A percentile compares a stretch with the other conserved stretches of the same genome.
Evolutionary conservation across 2,888 invertebrate species (phyloP).

Genomic region (Limenitis camilla): DNA sequence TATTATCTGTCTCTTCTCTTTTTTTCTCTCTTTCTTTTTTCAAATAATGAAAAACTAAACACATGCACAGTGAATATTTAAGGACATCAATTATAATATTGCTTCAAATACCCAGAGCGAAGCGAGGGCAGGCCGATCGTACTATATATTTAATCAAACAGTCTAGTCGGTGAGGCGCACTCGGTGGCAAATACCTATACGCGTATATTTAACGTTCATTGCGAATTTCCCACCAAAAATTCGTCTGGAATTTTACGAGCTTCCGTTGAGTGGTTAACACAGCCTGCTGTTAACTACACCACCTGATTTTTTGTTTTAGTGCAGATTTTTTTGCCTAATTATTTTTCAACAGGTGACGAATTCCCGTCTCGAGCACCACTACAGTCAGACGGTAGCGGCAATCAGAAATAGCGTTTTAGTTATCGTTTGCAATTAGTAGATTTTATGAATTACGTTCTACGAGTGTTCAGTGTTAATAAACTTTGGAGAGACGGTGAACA

Average conservation of each 20-base stretch:
- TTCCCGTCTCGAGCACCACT: constrained; percentile 67
- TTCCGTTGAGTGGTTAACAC: constrained; percentile 55
- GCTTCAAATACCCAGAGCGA: too few species aligned
- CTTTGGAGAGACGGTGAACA: constrained; percentile 13
- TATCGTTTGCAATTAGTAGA: constrained; percentile 64
- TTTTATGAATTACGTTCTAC: constrained; percentile 35
- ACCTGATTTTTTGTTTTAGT: constrained; percentile 68
- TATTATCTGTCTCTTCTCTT: too few species aligned
- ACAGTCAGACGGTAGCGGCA: constrained; percentile 53
- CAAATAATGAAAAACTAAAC: too few species aligned
- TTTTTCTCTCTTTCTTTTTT: too few species aligned
- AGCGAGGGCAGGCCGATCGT: too few species aligned
- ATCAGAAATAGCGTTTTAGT: constrained; percentile 52
- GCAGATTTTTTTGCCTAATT: constrained; percentile 74
- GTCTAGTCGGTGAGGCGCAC: constrained; percentile 39
- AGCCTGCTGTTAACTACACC: constrained; percentile 55
- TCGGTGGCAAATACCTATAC: constrained; percentile 37
- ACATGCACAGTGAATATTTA: too few species aligned
- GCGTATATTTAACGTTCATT: constrained; percentile 5
- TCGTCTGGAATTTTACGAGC: constrained; percentile 41
- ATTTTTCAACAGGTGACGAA: constrained; percentile 74
- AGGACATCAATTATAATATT: too few species aligned
- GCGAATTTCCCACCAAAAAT: constrained; percentile 43
- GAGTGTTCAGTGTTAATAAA: constrained; percentile 10
- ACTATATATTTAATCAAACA: constrained; percentile 23